Conservation (phyloP, 2,113 vertebrate species). For the Acanthisitta chloris region DNA sequence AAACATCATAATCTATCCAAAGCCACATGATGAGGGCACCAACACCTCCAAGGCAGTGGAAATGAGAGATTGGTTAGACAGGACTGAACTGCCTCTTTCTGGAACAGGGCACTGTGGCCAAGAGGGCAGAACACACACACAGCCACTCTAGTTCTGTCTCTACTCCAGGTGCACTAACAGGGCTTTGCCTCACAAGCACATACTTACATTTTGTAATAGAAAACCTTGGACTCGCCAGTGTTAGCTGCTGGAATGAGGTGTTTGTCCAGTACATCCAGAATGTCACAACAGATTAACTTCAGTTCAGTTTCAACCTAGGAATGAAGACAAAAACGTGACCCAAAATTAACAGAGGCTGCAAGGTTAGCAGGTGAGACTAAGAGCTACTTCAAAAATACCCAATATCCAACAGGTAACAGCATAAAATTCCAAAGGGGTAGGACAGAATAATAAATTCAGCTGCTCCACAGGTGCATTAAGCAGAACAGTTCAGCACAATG, state of each 20-base stretch:
- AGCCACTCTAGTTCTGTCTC: background rate
- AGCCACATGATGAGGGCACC: background rate
- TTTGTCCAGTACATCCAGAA: conserved; percentile 97
- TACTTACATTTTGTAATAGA: conserved; percentile 99
- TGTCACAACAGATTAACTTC: conserved; percentile 95
- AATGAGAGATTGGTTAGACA: background rate
- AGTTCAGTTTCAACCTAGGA: conserved; percentile 94
- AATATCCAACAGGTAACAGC: background rate
- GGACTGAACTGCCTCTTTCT: background rate
- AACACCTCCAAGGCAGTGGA: background rate
- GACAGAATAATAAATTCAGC: background rate
- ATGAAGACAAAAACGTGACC: background rate
- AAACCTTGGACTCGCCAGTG: conserved; percentile 98
- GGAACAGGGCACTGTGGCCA: no score
- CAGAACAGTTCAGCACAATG: background rate
- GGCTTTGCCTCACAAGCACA: background rate
- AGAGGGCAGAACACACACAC: background rate
- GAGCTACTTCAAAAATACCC: background rate
- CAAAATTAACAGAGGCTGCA: fast-evolving
- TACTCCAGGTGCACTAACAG: background rate
- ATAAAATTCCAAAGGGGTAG: background rate
- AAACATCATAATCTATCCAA: background rate
- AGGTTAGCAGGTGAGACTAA: background rate
- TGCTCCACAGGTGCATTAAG: background rate
- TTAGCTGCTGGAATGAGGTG: conserved; percentile 96